Conservation (phyloP, 2,888 invertebrate species). For the Parelbella ahira region DNA sequence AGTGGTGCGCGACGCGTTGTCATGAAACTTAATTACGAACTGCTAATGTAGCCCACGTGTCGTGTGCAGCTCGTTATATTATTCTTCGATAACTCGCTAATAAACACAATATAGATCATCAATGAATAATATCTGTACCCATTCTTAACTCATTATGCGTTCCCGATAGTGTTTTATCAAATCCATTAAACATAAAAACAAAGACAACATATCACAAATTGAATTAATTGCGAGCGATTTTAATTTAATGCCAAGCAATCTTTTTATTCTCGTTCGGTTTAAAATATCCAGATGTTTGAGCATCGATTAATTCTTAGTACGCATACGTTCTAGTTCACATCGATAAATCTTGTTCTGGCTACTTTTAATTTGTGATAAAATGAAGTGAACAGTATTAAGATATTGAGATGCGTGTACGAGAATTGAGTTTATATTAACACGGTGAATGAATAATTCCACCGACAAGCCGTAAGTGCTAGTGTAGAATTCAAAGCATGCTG, state of each 20-base stretch:
- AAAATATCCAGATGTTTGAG: slow-evolving; percentile 1
- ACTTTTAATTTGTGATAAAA: slow-evolving; percentile 25
- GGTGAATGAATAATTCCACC: slow-evolving; percentile 13
- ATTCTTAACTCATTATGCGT: too few species aligned
- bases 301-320: slow-evolving; percentile 6
- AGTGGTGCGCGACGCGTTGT: slow-evolving; percentile 32
- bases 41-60: slow-evolving; percentile 13
- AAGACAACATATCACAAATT: slow-evolving; percentile 7
- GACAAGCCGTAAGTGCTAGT: slow-evolving; percentile 28
- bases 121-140: too few species aligned
- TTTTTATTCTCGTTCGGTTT: slow-evolving; percentile 1
- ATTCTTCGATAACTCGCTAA: too few species aligned
- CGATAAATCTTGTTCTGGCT: slow-evolving; percentile 5
- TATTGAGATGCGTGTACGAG: slow-evolving; percentile 12
- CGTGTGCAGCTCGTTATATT: slow-evolving; percentile 1
- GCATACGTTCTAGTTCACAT: slow-evolving; percentile 5
- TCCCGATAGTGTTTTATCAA: too few species aligned
- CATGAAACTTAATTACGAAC: slow-evolving; percentile 49
- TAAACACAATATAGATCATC: background rate
- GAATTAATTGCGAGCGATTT: background rate
- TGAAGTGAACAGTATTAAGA: slow-evolving; percentile 23
- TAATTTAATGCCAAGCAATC: background rate
- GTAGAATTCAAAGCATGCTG: slow-evolving; percentile 60
- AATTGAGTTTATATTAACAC: slow-evolving; percentile 29
- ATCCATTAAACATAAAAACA: background rate